A percentile compares a stretch with the other conserved stretches of the same genome.
Evolutionary conservation across 64 coral and sea anemone species (phyloP).

Genomic region (Montipora foliosa): DNA sequence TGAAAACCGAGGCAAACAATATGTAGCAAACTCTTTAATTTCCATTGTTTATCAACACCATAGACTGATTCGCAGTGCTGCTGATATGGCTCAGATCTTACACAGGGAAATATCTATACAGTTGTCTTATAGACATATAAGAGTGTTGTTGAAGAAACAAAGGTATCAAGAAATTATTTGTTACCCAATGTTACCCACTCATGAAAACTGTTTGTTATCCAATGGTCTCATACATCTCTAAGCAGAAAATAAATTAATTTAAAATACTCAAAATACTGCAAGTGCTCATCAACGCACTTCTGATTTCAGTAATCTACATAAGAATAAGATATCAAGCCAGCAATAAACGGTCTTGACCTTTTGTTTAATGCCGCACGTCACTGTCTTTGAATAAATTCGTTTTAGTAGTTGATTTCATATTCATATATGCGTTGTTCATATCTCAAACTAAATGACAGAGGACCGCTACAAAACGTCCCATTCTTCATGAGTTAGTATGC

Average conservation of each 20-base stretch:
- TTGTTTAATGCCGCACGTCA: not conserved
- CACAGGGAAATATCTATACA: not conserved
- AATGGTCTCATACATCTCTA: slow-evolving; percentile 10
- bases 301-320: not conserved
- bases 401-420: slow-evolving; percentile 16
- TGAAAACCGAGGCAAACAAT: not conserved
- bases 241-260: slow-evolving; percentile 12
- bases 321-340: not conserved
- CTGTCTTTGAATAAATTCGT: slow-evolving; percentile 19
- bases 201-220: not conserved
- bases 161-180: slow-evolving; percentile 2
- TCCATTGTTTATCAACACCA: not conserved
- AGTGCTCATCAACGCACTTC: not conserved
- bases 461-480: not conserved
- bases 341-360: slow-evolving; percentile 7
- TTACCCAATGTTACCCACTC: not conserved
- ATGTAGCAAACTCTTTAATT: not conserved
- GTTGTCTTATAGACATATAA: not conserved
- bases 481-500: not conserved
- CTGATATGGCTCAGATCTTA: not conserved
- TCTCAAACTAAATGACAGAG: not conserved
- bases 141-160: slow-evolving; percentile 25
- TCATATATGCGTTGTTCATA: not conserved
- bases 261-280: slow-evolving; percentile 13
- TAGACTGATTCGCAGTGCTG: not conserved